Percentiles rank a stretch among this genome's conserved stretches.
Conservation (phyloP, 2,113 vertebrate species). For the Entelurus aequoreus region DNA sequence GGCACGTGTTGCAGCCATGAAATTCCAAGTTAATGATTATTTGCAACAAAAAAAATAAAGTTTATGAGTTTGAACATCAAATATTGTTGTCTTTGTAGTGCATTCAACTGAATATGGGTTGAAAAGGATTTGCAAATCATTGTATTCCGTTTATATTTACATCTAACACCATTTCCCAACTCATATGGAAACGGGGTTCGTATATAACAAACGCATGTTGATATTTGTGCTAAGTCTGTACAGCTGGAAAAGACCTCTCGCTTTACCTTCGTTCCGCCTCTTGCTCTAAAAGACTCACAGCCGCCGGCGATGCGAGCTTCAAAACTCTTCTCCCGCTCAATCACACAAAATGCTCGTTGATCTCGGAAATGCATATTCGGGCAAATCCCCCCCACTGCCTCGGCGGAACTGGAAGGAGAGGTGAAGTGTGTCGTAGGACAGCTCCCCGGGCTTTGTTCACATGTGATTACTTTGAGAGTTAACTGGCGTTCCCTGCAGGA, state of each 20-base stretch:
- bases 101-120: too few species aligned
- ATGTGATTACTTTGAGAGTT: slow-evolving; percentile 23
- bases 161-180: too few species aligned
- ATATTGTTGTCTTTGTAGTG: too few species aligned
- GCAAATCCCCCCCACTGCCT: neutral
- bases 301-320: slow-evolving; percentile 27
- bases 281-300: slow-evolving; percentile 24
- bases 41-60: too few species aligned
- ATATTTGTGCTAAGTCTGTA: neutral
- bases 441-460: neutral
- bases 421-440: neutral
- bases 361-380: slow-evolving; percentile 19
- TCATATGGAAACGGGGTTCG: too few species aligned
- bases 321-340: slow-evolving; percentile 20
- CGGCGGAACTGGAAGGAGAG: neutral
- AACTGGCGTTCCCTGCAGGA: slow-evolving; percentile 9
- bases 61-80: too few species aligned
- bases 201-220: too few species aligned
- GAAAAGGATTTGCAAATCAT: too few species aligned
- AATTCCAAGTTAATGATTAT: too few species aligned
- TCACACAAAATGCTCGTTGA: slow-evolving; percentile 14
- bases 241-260: neutral
- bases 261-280: slow-evolving; percentile 6
- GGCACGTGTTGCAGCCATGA: too few species aligned
- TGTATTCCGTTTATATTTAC: too few species aligned